Base-by-base conservation (phyloP, 2,113 vertebrate species). In the Cyanoliseus patagonus region DNA sequence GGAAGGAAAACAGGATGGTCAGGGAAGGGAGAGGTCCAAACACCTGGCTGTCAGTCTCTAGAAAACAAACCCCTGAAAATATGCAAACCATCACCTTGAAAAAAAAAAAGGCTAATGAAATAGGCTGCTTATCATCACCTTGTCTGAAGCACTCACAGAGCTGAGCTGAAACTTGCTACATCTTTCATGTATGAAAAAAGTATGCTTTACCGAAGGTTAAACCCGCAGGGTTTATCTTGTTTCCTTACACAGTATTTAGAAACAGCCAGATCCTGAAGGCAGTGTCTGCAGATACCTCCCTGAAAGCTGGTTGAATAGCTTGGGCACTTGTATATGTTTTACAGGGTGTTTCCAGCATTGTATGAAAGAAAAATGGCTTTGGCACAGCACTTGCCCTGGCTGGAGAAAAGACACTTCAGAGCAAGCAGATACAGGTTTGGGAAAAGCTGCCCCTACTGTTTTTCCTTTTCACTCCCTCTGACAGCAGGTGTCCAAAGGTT, bases 341-440 rank as follows among this genome's bases (percentile, higher is more conserved):
- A 49, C 23, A 35, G 8, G 35, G n/a, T 1, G 0, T 16, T 53
- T 30, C 7, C 59, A 57, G 47, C 2, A 1, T 9, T 33, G 24
- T 28, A 51, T 42, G 46, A 37, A 78, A 67, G 27, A 49, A 53
- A 67, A 77, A 62, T 11, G 7, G 17, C 51, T 64, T 88, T 91
- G 66, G 37, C 16, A 24, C 4, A 11, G 44, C 25, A 35, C 28
- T n/a, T 67, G 37, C 59, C 52, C 57, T 51, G 35, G 47, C 37
- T 73, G 53, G 47, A 77, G 49, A 63, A 81, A 78, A 67, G 42
- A 63, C 41, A 41, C 17, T 80, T 28, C n/a, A 33, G 33, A 83
- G 51, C 28, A 75, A 59, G 17, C 35, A 64, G 39, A 44, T 28
- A 13, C 7, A 39, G 51, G 16, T 44, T 69, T 70, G 39, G 35